phyloP scores from a whole-genome alignment of 2,797 vertebrate genomes.

The Streptopelia turtur region DNA sequence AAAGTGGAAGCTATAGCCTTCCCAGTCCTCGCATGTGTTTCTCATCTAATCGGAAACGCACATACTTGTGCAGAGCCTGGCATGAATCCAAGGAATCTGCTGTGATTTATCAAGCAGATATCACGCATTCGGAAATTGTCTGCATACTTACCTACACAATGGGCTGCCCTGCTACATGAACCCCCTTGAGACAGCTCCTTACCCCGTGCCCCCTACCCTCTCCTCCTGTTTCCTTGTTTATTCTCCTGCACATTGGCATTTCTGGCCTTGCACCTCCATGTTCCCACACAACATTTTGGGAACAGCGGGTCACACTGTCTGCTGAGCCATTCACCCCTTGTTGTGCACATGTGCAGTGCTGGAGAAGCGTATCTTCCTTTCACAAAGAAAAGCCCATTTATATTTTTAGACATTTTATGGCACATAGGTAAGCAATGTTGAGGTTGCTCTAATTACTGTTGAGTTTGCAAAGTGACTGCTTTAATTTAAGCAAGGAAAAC shows the following conservation, averaged over 20 bases:
- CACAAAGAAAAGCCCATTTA: background rate
- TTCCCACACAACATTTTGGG: background rate
- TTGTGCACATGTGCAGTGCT: background rate
- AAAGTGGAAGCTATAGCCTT: background rate
- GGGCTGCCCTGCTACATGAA: background rate
- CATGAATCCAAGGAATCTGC: background rate
- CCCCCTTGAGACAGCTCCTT: background rate
- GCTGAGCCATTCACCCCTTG: background rate
- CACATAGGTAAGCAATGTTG: background rate
- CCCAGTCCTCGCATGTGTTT: rapidly evolving
- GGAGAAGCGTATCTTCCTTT: background rate
- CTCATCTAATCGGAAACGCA: background rate
- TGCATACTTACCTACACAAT: background rate
- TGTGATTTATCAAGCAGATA: background rate
- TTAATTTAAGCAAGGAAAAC: background rate
- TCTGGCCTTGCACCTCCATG: background rate
- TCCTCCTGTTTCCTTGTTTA: background rate
- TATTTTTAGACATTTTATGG: background rate
- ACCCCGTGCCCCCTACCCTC: rapidly evolving
- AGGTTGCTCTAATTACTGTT: background rate
- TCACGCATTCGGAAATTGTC: background rate
- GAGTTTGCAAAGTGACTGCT: background rate
- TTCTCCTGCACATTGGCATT: background rate
- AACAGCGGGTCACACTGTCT: background rate
- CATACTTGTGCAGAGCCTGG: background rate